These are phyloP conservation scores for Chaenocephalus aceratus DNA, from an alignment of 2,113 vertebrate genomes.

Conservation along the genomic window DNA sequence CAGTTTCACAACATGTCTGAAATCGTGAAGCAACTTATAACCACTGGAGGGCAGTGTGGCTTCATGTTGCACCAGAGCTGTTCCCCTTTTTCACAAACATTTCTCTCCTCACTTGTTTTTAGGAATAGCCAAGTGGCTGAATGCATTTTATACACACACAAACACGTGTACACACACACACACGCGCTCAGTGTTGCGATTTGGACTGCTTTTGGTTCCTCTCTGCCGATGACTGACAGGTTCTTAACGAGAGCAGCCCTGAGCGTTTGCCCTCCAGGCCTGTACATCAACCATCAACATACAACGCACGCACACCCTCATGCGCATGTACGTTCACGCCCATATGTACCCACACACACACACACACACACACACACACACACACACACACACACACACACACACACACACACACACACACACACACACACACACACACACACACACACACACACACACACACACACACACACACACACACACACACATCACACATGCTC, in stretches of 20 bases:
- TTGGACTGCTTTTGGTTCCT: conserved; percentile 81
- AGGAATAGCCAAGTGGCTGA: conserved; percentile 74
- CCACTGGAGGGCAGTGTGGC: conserved; percentile 85
- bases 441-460: too few species aligned
- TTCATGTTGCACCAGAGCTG: conserved; percentile 48
- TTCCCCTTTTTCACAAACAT: conserved; percentile 15
- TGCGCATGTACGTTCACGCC: conserved; percentile 38
- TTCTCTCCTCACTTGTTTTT: conserved; percentile 49
- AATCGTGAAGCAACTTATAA: conserved; percentile 15
- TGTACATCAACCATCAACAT: conserved; percentile 82
- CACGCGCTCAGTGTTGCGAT: conserved; percentile 70
- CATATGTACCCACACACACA: neutral
- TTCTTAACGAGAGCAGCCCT: conserved; percentile 83
- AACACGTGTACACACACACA: conserved; percentile 51
- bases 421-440: too few species aligned
- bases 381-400: too few species aligned
- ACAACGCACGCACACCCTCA: conserved; percentile 67
- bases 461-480: conserved; percentile 2
- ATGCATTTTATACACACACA: conserved; percentile 69
- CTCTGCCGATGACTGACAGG: conserved; percentile 82
- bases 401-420: too few species aligned
- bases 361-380: conserved; percentile 28
- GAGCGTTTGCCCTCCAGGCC: conserved; percentile 82
- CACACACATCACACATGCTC: conserved; percentile 33
- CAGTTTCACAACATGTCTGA: neutral